Base-by-base conservation (phyloP, 2,797 vertebrate species). In the Clarias platycephalus region DNA sequence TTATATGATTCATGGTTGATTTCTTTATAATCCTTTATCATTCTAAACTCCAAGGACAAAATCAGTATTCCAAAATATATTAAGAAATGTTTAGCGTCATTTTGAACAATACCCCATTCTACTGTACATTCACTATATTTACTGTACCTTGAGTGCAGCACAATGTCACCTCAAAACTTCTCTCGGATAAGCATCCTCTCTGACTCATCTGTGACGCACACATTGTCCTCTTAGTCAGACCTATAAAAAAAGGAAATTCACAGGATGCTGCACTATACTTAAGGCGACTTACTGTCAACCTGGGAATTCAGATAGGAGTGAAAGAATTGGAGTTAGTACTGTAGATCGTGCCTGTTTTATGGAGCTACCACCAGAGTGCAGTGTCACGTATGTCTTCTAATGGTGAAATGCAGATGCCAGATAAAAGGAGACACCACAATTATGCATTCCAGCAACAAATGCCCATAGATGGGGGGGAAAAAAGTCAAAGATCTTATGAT, bases 311-410 rank as follows among this genome's bases (percentile, higher is more conserved):
- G 66, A 53, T 24, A 20, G 15, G 31, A n/a, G 7, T 63, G 55
- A 7, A 24, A 53, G 40, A n/a, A 4, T 9, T 24, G 55, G 18
- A 7, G n/a, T 62, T 68, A 71, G 7, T 34, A 20, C 37, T 22
- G 44, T 62, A 22, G 10, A 70, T 26, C 1, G 20, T 40, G 40
- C 13, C 40, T 80, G 80, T 49, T 81, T 49, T 26, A 55, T 40
- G 8, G 5, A 68, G 31, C 66, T 37, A 67, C 81, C 87, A 86
- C 55, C 68, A 88, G 89, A 82, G 84, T 70, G 85, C 86, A 88
- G 78, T 63, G 75, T 86, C 75, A 55, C 66, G 12, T 49, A 49
- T 53, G 37, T 86, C 40, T 34, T 9, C 1, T 64, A 75, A 64
- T 37, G 5, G 60, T 77, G 5, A 67, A 67, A 58, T 20, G 34